Percentiles rank a stretch among this genome's conserved stretches.
Evolutionary conservation across 2,113 vertebrate species (phyloP).

Genomic region (Syngnathus typhle): DNA sequence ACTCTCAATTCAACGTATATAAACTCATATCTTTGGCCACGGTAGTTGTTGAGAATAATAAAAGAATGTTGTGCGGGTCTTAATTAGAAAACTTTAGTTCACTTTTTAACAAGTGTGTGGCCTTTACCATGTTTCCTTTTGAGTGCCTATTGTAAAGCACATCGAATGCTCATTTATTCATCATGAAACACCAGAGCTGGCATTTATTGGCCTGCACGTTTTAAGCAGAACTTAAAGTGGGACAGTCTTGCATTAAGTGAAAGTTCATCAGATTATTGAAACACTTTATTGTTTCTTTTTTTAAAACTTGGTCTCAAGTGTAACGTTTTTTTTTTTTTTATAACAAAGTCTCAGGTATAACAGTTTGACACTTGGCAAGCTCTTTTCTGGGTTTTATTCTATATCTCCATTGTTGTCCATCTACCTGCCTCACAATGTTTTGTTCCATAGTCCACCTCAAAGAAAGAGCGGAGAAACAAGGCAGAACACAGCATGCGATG

Average conservation of each 20-base stretch:
- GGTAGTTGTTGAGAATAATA: too few species aligned
- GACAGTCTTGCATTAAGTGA: too few species aligned
- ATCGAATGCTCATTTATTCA: background rate
- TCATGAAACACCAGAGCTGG: background rate
- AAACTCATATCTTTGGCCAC: too few species aligned
- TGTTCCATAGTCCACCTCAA: background rate
- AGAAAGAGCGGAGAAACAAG: conserved; percentile 12
- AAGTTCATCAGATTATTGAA: too few species aligned
- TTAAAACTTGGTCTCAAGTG: background rate
- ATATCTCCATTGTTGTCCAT: background rate
- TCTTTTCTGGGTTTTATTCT: background rate
- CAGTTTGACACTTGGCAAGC: background rate
- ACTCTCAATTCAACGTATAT: too few species aligned
- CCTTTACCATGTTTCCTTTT: background rate
- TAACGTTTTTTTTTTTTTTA: background rate
- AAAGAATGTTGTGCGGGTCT: too few species aligned
- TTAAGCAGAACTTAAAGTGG: background rate
- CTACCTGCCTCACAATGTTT: background rate
- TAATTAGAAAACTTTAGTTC: background rate
- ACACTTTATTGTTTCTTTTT: background rate
- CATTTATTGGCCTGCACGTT: background rate
- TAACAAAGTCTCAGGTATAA: background rate
- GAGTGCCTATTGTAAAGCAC: background rate
- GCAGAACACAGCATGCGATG: conserved; percentile 6
- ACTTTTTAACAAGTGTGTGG: background rate